Conservation (phyloP, 2,888 invertebrate species). For the Coenonympha arcania region DNA sequence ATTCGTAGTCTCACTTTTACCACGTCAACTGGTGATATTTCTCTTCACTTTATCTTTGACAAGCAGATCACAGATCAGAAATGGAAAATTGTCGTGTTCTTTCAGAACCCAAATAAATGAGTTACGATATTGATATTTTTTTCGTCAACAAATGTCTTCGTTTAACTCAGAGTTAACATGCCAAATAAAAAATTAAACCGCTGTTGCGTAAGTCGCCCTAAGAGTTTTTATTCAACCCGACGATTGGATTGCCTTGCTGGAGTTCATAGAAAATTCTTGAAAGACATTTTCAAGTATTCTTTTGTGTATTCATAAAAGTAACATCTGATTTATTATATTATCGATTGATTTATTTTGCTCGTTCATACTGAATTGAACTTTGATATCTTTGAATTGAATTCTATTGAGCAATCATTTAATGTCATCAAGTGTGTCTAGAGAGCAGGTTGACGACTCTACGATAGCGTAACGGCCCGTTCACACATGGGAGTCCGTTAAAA, state of each 20-base stretch:
- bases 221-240: no score
- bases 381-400: slow-evolving; percentile 30
- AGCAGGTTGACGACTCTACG: slow-evolving; percentile 29
- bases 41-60: neutral
- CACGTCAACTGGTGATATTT: neutral
- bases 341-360: neutral
- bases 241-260: no score
- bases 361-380: neutral
- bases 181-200: no score
- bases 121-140: no score
- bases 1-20: neutral
- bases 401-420: slow-evolving; percentile 46
- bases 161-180: no score
- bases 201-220: no score
- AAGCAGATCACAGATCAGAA: neutral
- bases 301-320: neutral
- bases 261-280: neutral
- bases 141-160: no score
- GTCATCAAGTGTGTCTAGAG: slow-evolving; percentile 44
- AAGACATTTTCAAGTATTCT: neutral
- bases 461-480: no score
- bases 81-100: neutral
- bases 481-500: no score
- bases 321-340: neutral
- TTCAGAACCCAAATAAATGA: neutral